Evolutionary conservation across 2,113 vertebrate genomes (phyloP).

Genomic region (Melanerpes aurifrons): DNA sequence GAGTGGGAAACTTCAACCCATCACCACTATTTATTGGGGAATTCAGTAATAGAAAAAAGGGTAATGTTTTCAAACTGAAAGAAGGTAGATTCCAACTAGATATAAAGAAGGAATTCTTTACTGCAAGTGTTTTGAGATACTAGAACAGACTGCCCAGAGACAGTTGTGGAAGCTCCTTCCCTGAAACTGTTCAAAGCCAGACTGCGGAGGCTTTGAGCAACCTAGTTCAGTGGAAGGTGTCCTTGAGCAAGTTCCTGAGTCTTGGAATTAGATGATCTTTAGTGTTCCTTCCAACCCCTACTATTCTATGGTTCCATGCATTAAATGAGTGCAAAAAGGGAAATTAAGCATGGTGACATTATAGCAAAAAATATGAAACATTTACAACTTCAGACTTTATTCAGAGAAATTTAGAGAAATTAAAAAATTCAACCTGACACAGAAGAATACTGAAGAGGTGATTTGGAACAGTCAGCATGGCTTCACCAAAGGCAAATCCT

Average conservation of each 20-base stretch:
- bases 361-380: background rate
- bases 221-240: background rate
- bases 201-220: background rate
- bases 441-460: too few relatives aligned
- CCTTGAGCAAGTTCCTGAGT: too few relatives aligned
- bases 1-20: too few relatives aligned
- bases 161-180: background rate
- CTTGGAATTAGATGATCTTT: background rate
- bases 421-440: background rate
- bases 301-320: background rate
- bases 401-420: background rate
- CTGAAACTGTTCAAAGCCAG: background rate
- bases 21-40: background rate
- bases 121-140: background rate
- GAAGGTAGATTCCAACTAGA: background rate
- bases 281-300: background rate
- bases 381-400: background rate
- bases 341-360: background rate
- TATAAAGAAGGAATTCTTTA: background rate
- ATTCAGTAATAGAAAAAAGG: too few relatives aligned
- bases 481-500: too few relatives aligned
- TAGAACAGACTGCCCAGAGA: background rate
- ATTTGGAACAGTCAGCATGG: too few relatives aligned
- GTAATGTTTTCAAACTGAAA: background rate
- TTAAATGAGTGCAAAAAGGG: background rate